Evolutionary conservation across 2,113 vertebrate species (phyloP), one percentile per base, ranked within the genome.

Genomic region (Silurus asotus): DNA sequence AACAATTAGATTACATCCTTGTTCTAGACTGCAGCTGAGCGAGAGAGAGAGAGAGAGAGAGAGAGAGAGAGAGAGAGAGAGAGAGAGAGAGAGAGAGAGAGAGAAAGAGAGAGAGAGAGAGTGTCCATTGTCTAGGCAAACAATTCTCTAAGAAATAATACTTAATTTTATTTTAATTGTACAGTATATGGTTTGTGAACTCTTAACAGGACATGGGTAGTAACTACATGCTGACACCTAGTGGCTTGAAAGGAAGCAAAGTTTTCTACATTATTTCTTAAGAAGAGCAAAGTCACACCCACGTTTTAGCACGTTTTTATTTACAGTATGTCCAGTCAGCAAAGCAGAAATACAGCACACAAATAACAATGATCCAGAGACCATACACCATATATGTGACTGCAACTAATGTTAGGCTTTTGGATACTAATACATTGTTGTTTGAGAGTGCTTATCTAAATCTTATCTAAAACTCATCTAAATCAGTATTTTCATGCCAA

Each of bases 191-290:
- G 14, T n/a, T 17, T 67, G 10, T 58, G 37, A 53, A 37, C 37
- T 37, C 37, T 37, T 37, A 37, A 1, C 37, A 37, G 37, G 37
- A 37, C 37, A 37, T 37, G 37, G 37, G 37, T 37, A 37, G 37
- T 37, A 48, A 48, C 10, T n/a, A 81, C 85, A 76, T 56, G 67
- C 81, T 86, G 88, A 78, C 88, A 88, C 79, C 88, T 84, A 61
- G 81, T 86, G 85, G 70, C 15, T 58, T 59, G 14, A 23, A 81
- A 53, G 64, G 61, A 78, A 49, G 70, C 9, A 6, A 74, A 6
- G 0, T 14, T n/a, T 53, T 25, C 49, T 53, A n/a, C 8, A 59
- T 61, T 62, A 48, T 8, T 45, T 25, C 10, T 55, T 5, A 55
- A 51, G 14, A 59, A 58, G 53, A 37, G 28, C 45, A 72, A 72